These are phyloP conservation scores for Ciconia maguari DNA, from an alignment of 2,113 vertebrate genomes.

Conservation along the genomic window DNA sequence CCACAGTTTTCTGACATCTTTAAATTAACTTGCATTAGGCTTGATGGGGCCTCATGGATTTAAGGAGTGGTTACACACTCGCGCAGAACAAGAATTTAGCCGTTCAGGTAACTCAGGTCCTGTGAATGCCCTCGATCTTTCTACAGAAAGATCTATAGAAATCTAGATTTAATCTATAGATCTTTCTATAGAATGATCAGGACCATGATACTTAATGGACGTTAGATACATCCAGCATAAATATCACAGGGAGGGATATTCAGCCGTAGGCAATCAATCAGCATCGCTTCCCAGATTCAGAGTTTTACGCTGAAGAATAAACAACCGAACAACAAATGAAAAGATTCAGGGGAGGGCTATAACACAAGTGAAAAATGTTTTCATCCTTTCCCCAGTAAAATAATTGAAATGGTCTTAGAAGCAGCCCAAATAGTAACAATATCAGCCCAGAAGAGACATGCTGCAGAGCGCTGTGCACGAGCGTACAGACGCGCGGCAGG, in stretches of 20 bases:
- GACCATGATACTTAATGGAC: neutral
- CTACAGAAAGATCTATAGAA: neutral
- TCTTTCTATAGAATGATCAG: neutral
- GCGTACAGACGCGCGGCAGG: too few relatives aligned
- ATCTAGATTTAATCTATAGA: neutral
- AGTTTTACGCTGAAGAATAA: neutral
- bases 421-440: neutral
- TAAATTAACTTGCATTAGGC: neutral
- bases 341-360: neutral
- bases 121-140: neutral
- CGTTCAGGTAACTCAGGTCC: neutral
- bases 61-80: neutral
- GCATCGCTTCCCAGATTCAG: neutral
- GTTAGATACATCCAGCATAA: neutral
- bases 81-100: neutral
- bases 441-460: neutral
- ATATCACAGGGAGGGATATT: neutral
- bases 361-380: neutral
- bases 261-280: neutral
- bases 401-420: neutral
- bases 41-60: neutral
- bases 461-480: too few relatives aligned
- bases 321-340: neutral
- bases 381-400: neutral
- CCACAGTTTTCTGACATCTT: neutral